Percentiles rank a stretch among this genome's conserved stretches.
phyloP scores from a whole-genome alignment of 2,113 vertebrate genomes.

The Leptocoma aspasia region DNA sequence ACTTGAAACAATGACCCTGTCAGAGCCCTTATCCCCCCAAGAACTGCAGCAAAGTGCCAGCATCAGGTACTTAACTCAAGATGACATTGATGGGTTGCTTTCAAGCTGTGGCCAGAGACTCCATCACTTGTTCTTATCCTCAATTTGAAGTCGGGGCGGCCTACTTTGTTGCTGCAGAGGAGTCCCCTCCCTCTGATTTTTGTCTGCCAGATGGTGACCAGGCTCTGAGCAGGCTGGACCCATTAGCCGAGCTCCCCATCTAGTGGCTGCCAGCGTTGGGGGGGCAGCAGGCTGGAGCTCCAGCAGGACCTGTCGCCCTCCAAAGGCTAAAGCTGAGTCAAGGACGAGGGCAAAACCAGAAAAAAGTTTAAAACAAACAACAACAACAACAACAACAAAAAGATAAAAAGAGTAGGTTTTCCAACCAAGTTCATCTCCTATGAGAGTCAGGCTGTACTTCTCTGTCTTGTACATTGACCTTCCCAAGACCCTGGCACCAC shows the following conservation, averaged over 20 bases:
- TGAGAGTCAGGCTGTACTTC: neutral
- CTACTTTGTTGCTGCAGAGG: neutral
- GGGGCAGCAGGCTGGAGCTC: neutral
- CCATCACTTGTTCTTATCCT: slow-evolving; percentile 60
- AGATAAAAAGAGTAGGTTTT: neutral
- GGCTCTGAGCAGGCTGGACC: neutral
- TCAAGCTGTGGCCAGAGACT: slow-evolving; percentile 50
- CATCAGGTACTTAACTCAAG: slow-evolving; percentile 63
- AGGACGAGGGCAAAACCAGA: neutral
- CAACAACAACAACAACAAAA: too few relatives aligned
- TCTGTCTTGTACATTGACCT: neutral
- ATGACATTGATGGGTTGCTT: slow-evolving; percentile 61
- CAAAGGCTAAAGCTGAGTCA: neutral
- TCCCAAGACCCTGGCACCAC: neutral
- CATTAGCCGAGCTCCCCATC: slow-evolving; percentile 38
- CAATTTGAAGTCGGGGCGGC: slow-evolving; percentile 30
- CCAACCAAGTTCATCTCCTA: neutral
- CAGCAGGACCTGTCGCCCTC: neutral
- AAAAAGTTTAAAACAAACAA: too few relatives aligned
- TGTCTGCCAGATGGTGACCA: slow-evolving; percentile 42
- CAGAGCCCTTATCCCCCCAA: slow-evolving; percentile 45
- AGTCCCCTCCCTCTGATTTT: slow-evolving; percentile 1
- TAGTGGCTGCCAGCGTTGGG: neutral
- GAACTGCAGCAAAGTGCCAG: slow-evolving; percentile 44
- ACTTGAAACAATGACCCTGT: slow-evolving; percentile 59